Conservation (phyloP, 1,140 invertebrate species). For the Neodiprion pinetum region DNA sequence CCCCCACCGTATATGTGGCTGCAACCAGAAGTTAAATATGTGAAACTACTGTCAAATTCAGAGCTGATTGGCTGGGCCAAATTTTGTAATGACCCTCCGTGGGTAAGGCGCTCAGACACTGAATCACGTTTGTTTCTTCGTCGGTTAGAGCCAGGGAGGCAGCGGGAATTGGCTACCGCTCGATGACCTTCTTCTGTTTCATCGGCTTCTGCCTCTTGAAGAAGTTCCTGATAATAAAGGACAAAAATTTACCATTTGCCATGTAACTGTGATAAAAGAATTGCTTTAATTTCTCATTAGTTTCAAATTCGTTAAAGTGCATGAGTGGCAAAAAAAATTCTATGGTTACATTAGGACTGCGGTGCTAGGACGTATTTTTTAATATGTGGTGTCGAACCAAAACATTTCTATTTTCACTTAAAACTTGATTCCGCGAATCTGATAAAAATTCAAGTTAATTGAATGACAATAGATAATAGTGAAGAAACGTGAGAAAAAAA, state of each 20-base stretch:
- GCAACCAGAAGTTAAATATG: conserved; percentile 51
- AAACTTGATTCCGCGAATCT: too few relatives aligned
- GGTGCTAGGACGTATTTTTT: too few relatives aligned
- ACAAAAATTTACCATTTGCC: conserved; percentile 11
- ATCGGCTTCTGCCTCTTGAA: conserved; percentile 68
- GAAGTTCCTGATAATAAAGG: conserved; percentile 59
- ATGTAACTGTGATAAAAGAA: neutral
- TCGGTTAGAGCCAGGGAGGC: conserved; percentile 53
- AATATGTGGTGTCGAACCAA: too few relatives aligned
- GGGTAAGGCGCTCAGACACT: conserved; percentile 63
- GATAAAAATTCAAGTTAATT: too few relatives aligned
- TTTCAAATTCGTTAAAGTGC: conserved; percentile 8
- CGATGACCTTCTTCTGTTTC: conserved; percentile 59
- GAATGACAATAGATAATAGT: too few relatives aligned
- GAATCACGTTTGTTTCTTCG: conserved; percentile 59
- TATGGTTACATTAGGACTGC: neutral
- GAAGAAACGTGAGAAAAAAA: conserved; percentile 13
- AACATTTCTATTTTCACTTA: too few relatives aligned
- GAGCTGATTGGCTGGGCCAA: conserved; percentile 58
- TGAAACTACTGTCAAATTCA: conserved; percentile 55
- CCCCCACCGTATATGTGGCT: conserved; percentile 53
- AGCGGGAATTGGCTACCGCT: conserved; percentile 50
- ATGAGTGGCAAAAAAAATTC: neutral
- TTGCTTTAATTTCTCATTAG: neutral
- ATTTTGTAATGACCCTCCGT: conserved; percentile 68